phyloP scores from a whole-genome alignment of 35 echinoderm and acorn worm genomes.

The Strongylocentrotus purpuratus region DNA sequence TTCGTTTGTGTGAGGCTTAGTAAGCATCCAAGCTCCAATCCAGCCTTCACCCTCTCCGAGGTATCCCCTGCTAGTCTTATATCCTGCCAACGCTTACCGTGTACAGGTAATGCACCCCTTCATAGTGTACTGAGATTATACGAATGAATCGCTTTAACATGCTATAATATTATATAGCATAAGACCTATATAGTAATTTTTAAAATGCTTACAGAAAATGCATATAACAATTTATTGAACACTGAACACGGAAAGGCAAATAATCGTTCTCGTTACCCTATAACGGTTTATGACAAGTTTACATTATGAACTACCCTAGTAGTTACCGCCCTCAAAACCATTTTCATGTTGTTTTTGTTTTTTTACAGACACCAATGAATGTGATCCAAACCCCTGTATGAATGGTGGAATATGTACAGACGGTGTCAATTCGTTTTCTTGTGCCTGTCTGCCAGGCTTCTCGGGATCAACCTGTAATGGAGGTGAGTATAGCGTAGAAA shows the following conservation, averaged over 20 bases:
- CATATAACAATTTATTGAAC: not conserved
- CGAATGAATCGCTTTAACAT: not conserved
- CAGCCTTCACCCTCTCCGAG: conserved; percentile 17
- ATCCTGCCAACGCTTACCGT: not conserved
- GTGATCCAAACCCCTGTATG: conserved; percentile 46
- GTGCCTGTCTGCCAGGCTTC: conserved; percentile 58
- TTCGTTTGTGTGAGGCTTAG: conserved; percentile 17
- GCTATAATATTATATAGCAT: not conserved
- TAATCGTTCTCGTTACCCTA: too few species aligned
- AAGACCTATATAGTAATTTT: not conserved
- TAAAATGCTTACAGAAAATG: not conserved
- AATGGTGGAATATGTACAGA: conserved; percentile 69
- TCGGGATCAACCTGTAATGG: conserved; percentile 27
- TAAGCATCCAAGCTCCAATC: not conserved
- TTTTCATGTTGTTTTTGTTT: too few species aligned
- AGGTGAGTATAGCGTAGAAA: not conserved
- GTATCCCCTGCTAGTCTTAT: not conserved
- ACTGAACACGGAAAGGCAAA: not conserved
- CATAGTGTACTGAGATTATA: not conserved
- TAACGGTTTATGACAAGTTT: too few species aligned
- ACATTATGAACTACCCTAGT: too few species aligned
- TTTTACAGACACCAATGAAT: conserved; percentile 59
- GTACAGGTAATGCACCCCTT: not conserved
- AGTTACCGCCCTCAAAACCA: not conserved
- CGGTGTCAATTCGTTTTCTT: conserved; percentile 37